phyloP scores from a whole-genome alignment of 2,797 vertebrate species.

The Picus viridis region DNA sequence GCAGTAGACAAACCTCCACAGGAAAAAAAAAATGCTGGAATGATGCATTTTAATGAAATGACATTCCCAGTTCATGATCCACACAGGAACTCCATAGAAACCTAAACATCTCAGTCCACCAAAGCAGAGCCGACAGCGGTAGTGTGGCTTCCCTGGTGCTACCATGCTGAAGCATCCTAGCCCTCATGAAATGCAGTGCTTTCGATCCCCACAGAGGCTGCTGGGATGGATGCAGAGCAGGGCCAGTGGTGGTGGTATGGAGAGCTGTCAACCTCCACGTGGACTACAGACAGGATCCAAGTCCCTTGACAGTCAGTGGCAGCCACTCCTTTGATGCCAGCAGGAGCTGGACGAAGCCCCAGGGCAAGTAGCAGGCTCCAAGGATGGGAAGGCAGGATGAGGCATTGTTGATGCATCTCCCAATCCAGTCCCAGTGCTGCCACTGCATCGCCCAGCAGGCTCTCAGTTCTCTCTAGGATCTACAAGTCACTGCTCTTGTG shows the following conservation, averaged over 20 bases:
- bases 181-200: not conserved
- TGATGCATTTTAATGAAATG: not conserved
- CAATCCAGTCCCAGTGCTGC: not conserved
- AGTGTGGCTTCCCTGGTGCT: not conserved
- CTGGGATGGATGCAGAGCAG: not conserved
- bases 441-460: accelerated
- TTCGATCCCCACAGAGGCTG: not conserved
- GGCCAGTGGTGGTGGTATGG: not conserved
- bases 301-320: not conserved
- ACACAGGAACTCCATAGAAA: not conserved
- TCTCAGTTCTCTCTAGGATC: not conserved
- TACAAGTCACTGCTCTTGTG: not conserved
- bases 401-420: not conserved
- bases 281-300: not conserved
- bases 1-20: not conserved
- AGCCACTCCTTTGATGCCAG: not conserved
- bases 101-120: not conserved
- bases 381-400: not conserved
- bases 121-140: not conserved
- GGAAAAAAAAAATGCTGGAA: not conserved
- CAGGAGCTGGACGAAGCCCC: not conserved
- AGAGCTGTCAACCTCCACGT: not conserved
- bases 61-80: not conserved
- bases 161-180: not conserved
- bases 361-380: not conserved